Percentiles rank a stretch among this genome's conserved stretches.
These are phyloP conservation scores for Craniophora ligustri DNA, from an alignment of 2,888 invertebrate species.

Conservation along the genomic window DNA sequence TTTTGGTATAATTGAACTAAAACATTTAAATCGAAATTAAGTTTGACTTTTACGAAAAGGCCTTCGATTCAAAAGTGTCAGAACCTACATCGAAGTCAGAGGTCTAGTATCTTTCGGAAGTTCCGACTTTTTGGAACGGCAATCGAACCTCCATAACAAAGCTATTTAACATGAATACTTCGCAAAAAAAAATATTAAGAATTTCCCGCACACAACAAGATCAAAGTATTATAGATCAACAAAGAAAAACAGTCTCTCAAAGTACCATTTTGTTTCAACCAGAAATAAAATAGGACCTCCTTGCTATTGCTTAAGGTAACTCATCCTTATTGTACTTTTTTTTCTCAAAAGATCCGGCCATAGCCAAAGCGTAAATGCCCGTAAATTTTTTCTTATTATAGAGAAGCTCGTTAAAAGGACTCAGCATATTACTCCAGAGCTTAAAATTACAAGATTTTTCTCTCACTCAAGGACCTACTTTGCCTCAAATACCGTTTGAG, in stretches of 20 bases:
- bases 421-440: conserved; percentile 11
- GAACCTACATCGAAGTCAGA: too few species aligned
- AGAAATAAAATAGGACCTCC: not conserved
- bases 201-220: too few species aligned
- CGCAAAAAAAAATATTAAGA: too few species aligned
- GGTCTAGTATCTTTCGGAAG: too few species aligned
- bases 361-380: conserved; percentile 8
- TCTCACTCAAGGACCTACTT: conserved; percentile 9
- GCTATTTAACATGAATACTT: too few species aligned
- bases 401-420: conserved; percentile 7
- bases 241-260: not conserved
- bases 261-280: not conserved
- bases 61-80: too few species aligned
- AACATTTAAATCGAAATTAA: too few species aligned
- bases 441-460: conserved; percentile 33
- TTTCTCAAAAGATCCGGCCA: not conserved
- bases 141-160: too few species aligned
- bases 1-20: too few species aligned
- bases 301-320: conserved; percentile 5
- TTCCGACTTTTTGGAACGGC: too few species aligned
- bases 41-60: too few species aligned
- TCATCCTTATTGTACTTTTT: not conserved
- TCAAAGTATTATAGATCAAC: too few species aligned
- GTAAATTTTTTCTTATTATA: conserved; percentile 13
- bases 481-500: conserved; percentile 30